phyloP scores from a whole-genome alignment of 2,888 invertebrate species.

The Mythimna albipuncta region DNA sequence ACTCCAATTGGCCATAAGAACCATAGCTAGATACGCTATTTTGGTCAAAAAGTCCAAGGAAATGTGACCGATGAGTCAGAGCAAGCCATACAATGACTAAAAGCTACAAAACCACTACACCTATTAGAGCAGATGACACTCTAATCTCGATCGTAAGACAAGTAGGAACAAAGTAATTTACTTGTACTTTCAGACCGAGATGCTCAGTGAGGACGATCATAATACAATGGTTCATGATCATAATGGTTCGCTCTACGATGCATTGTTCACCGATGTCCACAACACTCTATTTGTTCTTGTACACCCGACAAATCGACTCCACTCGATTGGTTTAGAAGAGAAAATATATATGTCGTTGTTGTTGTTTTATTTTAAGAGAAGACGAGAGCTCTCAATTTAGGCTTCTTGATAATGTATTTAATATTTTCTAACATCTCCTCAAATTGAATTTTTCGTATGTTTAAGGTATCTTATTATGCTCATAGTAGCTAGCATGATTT shows the following conservation, averaged over 20 bases:
- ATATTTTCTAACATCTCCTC: not conserved
- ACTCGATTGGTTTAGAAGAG: slow-evolving; percentile 1
- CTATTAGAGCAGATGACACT: slow-evolving; percentile 13
- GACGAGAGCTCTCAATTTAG: not conserved
- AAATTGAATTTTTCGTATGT: not conserved
- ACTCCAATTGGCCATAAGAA: too few relatives aligned
- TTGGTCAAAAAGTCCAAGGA: too few relatives aligned
- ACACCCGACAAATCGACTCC: slow-evolving; percentile 15
- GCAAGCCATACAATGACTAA: not conserved
- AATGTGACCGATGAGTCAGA: too few relatives aligned
- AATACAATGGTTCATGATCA: slow-evolving; percentile 75
- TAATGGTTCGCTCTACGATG: slow-evolving; percentile 73
- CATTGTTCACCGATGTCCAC: slow-evolving; percentile 72
- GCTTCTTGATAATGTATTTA: not conserved
- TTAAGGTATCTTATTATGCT: not conserved
- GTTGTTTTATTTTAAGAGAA: slow-evolving; percentile 3
- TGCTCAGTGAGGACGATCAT: slow-evolving; percentile 65
- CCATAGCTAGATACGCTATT: not conserved
- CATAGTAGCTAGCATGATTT: not conserved
- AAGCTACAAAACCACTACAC: slow-evolving; percentile 6
- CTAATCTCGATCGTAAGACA: slow-evolving; percentile 40
- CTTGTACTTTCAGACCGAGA: slow-evolving; percentile 50
- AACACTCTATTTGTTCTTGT: slow-evolving; percentile 58
- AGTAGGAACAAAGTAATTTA: slow-evolving; percentile 44
- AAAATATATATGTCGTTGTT: not conserved